phyloP scores from a whole-genome alignment of 2,113 vertebrate genomes.

The Poecilia latipinna region DNA sequence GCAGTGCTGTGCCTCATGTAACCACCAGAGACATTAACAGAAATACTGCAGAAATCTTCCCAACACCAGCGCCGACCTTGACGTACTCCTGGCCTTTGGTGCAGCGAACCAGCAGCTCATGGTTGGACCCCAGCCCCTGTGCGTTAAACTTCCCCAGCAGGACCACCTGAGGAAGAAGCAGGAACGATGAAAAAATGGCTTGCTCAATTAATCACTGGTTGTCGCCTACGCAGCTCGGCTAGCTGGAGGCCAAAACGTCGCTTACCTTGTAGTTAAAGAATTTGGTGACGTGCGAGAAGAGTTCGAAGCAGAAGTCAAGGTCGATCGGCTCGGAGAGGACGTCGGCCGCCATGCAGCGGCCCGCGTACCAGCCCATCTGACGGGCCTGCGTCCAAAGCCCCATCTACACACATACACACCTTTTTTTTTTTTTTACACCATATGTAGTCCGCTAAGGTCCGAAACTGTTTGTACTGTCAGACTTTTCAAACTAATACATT shows the following conservation, averaged over 20 bases:
- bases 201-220: no score
- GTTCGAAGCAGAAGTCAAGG: conserved; percentile 96
- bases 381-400: conserved; percentile 96
- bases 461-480: background rate
- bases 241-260: background rate
- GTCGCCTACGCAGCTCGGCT: no score
- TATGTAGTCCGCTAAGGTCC: background rate
- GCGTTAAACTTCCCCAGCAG: conserved; percentile 94
- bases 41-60: background rate
- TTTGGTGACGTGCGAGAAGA: conserved; percentile 95
- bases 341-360: conserved; percentile 89
- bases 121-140: conserved; percentile 88
- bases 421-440: no score
- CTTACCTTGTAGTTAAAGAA: conserved; percentile 98
- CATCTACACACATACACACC: conserved; percentile 81
- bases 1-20: no score
- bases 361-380: conserved; percentile 96
- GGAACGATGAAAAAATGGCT: background rate
- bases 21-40: background rate
- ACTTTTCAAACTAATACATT: background rate
- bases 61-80: conserved; percentile 76
- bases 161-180: conserved; percentile 84
- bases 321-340: conserved; percentile 80
- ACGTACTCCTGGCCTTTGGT: conserved; percentile 91
- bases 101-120: conserved; percentile 92